These are phyloP conservation scores for Leptopilina syphax DNA, from an alignment of 2,888 invertebrate species.

Conservation along the genomic window DNA sequence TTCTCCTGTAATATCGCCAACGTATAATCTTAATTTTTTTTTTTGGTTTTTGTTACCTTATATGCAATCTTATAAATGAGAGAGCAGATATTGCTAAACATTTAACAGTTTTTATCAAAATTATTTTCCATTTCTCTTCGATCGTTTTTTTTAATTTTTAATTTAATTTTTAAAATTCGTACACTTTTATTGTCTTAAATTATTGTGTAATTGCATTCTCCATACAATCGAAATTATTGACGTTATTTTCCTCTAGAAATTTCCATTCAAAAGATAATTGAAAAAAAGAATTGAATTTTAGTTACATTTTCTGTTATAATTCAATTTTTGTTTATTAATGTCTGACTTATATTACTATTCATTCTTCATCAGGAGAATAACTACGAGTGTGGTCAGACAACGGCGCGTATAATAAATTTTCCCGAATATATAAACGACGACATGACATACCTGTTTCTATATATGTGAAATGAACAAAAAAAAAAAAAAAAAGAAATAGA, in stretches of 20 bases:
- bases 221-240: no score
- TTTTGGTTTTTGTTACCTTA: constrained; percentile 61
- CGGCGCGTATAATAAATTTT: background rate
- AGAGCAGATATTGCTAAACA: constrained; percentile 58
- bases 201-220: no score
- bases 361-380: background rate
- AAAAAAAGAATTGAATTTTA: no score
- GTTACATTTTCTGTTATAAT: no score
- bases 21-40: constrained; percentile 62
- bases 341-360: no score
- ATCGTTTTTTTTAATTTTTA: background rate
- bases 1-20: constrained; percentile 59
- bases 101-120: background rate
- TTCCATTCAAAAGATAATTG: background rate
- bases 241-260: background rate
- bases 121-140: no score
- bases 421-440: constrained; percentile 6
- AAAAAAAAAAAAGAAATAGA: constrained; percentile 19
- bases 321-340: no score
- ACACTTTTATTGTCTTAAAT: no score
- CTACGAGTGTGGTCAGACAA: background rate
- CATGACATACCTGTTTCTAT: background rate
- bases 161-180: no score
- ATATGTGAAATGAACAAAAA: background rate
- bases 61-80: constrained; percentile 64